Base-by-base conservation (phyloP, 2,113 vertebrate genomes). In the Dermatemys mawii region DNA sequence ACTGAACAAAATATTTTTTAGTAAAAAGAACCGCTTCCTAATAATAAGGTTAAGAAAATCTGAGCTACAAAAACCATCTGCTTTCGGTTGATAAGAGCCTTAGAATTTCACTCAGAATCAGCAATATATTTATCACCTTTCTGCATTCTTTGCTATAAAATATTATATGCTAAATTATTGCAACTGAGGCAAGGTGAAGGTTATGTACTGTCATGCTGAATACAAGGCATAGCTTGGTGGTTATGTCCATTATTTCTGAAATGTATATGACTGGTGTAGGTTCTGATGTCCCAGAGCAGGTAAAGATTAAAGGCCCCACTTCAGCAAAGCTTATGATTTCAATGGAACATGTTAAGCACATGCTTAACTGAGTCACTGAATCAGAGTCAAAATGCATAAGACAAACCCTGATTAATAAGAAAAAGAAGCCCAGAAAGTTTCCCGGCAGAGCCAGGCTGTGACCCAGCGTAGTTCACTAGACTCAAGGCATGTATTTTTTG, bases 291-390 rank as follows among this genome's bases (percentile, higher is more conserved):
- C 11, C 1, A 0, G 5, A 67, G 57, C 24, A 46, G 44, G 9
- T 41, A 60, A 67, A 54, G 80, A 14, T 2, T 2, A 13, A 5
- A 50, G 41, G 13, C 41, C 55, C 16, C 10, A 35, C 53, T 38
- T 95, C 78, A 79, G 1, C 55, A 35, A 29, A 54, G 48, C 1
- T 2, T 32, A 5, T 78, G 38, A 73, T 19, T 73, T 73, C n/a
- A 73, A 5, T 22, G 17, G 32, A n/a, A n/a, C n/a, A 38, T 70
- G 50, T n/a, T 46, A 78, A 73, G 5, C 6, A n/a, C 0, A 0
- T 35, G 50, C 49, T 78, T 81, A 46, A 73, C 14, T 13, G 5
- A 73, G 7, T 32, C 89, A 9, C 26, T 84, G 90, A 92, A 84
- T 41, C 22, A 41, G 22, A 11, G 22, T 49, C 22, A 78, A 63